phyloP scores from a whole-genome alignment of 2,888 invertebrate genomes.

The Pantelozetes paolii region DNA sequence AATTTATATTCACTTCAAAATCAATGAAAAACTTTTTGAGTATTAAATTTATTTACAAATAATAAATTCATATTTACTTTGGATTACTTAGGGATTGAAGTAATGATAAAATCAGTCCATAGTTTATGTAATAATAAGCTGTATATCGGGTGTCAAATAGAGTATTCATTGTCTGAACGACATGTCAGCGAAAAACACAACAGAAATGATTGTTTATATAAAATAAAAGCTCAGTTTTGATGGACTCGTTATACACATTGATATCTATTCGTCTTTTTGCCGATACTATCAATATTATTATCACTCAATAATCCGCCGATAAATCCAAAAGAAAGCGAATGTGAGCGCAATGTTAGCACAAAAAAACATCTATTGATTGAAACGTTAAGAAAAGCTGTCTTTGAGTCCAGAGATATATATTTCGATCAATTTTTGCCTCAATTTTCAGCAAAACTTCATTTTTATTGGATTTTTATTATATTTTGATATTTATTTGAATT shows the following conservation, averaged over 20 bases:
- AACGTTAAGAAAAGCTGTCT: neutral
- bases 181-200: neutral
- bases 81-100: too few species aligned
- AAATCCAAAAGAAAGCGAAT: neutral
- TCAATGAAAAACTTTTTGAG: too few species aligned
- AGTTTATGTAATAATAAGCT: neutral
- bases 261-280: neutral
- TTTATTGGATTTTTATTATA: neutral
- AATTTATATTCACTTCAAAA: too few species aligned
- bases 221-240: neutral
- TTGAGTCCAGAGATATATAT: neutral
- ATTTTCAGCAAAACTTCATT: neutral
- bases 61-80: too few species aligned
- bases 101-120: too few species aligned
- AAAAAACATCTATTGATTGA: neutral
- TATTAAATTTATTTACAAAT: too few species aligned
- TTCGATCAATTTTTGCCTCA: neutral
- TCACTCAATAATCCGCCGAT: constrained; percentile 13
- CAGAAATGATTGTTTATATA: neutral
- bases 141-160: neutral
- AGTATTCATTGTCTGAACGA: neutral
- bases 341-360: neutral
- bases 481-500: neutral
- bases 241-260: neutral
- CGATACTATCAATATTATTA: neutral